These are phyloP conservation scores for Oscheius sp. DNA, from an alignment of 2,888 invertebrate genomes.

Conservation along the genomic window DNA sequence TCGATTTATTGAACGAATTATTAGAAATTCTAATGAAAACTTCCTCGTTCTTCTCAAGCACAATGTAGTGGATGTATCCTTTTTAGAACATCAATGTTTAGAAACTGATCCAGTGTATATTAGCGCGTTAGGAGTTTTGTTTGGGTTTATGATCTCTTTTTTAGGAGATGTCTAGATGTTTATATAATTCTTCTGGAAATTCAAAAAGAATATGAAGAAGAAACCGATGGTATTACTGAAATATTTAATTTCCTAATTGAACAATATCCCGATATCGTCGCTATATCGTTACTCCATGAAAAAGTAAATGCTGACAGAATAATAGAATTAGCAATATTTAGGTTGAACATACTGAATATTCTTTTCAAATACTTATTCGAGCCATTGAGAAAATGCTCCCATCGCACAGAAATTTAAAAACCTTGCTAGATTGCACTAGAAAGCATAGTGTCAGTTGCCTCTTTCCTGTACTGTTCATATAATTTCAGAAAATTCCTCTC, in stretches of 20 bases:
- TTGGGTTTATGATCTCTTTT: too few relatives aligned
- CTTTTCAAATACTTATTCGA: too few relatives aligned
- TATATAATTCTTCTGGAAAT: not conserved
- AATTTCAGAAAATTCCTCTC: too few relatives aligned
- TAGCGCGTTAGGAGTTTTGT: not conserved
- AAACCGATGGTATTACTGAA: not conserved
- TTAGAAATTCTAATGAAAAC: not conserved
- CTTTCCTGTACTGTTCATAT: too few relatives aligned
- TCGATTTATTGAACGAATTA: not conserved
- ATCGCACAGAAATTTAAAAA: too few relatives aligned
- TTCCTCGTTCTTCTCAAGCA: not conserved
- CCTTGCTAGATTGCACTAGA: too few relatives aligned
- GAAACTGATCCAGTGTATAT: not conserved
- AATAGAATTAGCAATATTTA: too few relatives aligned
- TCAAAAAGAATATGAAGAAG: not conserved
- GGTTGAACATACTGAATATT: too few relatives aligned
- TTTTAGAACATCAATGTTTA: not conserved
- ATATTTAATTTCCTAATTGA: not conserved
- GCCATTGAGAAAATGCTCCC: too few relatives aligned
- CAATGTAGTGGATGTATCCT: not conserved
- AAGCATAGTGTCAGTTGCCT: too few relatives aligned
- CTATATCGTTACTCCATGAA: not conserved
- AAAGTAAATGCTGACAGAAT: not conserved
- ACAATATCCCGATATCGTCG: not conserved
- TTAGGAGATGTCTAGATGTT: conserved; percentile 10